Evolutionary conservation across 2,113 vertebrate species (phyloP).

Genomic region (Pagrus major): DNA sequence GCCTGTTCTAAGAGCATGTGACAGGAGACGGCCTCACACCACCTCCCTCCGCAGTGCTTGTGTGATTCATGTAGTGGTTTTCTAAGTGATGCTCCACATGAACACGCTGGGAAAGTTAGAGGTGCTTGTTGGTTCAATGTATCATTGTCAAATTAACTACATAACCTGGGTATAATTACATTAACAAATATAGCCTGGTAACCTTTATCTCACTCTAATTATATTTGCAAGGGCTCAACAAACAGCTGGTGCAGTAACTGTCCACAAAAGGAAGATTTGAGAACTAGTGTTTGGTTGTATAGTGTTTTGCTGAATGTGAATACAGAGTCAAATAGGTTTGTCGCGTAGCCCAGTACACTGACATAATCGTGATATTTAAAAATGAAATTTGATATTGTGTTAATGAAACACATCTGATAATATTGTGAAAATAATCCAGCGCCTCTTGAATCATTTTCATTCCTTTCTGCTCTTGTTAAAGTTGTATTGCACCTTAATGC

Average conservation of each 20-base stretch:
- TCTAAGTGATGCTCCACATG: not conserved
- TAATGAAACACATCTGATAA: too few species aligned
- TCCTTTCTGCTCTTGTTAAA: too few species aligned
- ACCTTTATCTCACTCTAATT: not conserved
- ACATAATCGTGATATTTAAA: too few species aligned
- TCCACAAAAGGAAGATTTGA: not conserved
- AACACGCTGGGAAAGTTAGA: not conserved
- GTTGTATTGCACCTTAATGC: too few species aligned
- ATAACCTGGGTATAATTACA: not conserved
- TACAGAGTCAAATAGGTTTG: not conserved
- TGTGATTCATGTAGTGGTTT: conserved; percentile 24
- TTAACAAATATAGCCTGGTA: not conserved
- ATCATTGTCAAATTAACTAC: not conserved
- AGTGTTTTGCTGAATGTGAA: not conserved
- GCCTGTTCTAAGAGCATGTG: conserved; percentile 37
- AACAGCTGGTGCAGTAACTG: not conserved
- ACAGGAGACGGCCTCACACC: not conserved
- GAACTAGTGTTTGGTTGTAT: not conserved
- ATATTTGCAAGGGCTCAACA: not conserved
- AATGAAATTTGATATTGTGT: too few species aligned
- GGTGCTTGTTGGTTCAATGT: not conserved
- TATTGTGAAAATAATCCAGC: too few species aligned
- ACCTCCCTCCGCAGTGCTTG: not conserved
- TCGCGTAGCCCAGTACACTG: too few species aligned
- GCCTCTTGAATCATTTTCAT: too few species aligned